Base-by-base conservation (phyloP, 2,797 vertebrate species). In the Centropyge bicolor region DNA sequence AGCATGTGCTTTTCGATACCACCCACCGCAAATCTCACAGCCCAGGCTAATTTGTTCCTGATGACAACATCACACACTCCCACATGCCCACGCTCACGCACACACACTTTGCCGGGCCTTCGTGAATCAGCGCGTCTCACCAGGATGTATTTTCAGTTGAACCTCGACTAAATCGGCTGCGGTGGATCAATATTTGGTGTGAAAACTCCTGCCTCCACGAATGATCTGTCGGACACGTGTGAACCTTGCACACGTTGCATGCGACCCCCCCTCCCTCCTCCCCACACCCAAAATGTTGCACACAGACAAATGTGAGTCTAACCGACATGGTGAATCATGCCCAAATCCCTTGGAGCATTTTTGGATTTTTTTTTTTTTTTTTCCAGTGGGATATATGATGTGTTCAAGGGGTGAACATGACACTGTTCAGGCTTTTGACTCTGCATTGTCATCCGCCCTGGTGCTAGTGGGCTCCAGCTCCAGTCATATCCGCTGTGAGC, bases 1-100 rank as follows among this genome's bases (percentile, higher is more conserved):
- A 88, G 65, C 78, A 78, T 85, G 86, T 84, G 85, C 79, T 88
- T 86, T 92, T 80, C 19, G 0, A 82, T 83, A 72, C 82, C 88
- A 88, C 88, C 86, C 84, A 91, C 85, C 0, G 12, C 69, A 88
- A 74, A 66, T 81, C 85, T 82, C 75, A 36, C 70, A 66, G 38
- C 74, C 35, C 22, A 9, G 51, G 66, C 71, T 86, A 83, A 87
- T 92, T 84, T 87, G 78, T 86, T 89, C 91, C 69, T 66, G 67
- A 89, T 88, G 90, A 88, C 76, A 74, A 63, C 69, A 69, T 89
- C 76, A 22, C 78, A 78, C 83, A 84, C 81, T 75, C 87, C 83
- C 68, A 86, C 88, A 67, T 68, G 48, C 74, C 43, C 70, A 49
- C 49, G 52, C 48, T 71, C 60, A 68, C 67, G 49, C 62, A 63